Base-by-base conservation (phyloP, 2,888 invertebrate species). In the Ormyrus pomaceus region DNA sequence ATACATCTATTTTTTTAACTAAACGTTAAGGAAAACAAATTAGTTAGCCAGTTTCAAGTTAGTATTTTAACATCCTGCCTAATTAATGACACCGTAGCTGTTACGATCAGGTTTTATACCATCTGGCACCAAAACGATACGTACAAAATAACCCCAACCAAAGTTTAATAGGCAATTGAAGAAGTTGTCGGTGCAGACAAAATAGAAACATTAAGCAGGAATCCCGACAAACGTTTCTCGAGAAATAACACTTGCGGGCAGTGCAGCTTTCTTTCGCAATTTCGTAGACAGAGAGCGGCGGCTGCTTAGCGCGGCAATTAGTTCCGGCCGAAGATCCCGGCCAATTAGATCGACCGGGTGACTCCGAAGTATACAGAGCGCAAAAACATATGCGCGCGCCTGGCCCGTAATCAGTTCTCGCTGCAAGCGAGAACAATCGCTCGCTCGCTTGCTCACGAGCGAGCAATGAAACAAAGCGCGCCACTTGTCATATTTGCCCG, bases 321-420 rank as follows among this genome's bases (percentile, higher is more conserved):
- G 89, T 89, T 87, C 87, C 89, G 88, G 87, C 84, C 85, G 83
- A 84, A 85, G 88, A 88, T 88, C 83, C 86, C 79, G 85, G 85
- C 85, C 87, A 89, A 89, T 90, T 89, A 89, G 85, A 87, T 85
- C 86, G 87, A 85, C 83, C 86, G 85, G 86, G 86, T 84, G 87
- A 86, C 87, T 86, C 9, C 84, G 84, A 82, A 83, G 69, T 88
- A 89, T 89, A 85, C 88, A 88, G 89, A 89, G 88, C 89, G 88
- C 86, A 85, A 88, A 89, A 85, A 84, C 58, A 19, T 84, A 84
- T 84, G 83, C 45, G 59, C 46, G 53, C 71, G 45, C 66, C 48
- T 46, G 53, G 53, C 34, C 1, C 50, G 59, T 10, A 19, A 19
- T 19, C 19, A 19, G 9, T 11, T 53, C 48, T 13, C 58, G 65